Conservation (phyloP, 2,888 invertebrate species). For the Anthrax anthrax region DNA sequence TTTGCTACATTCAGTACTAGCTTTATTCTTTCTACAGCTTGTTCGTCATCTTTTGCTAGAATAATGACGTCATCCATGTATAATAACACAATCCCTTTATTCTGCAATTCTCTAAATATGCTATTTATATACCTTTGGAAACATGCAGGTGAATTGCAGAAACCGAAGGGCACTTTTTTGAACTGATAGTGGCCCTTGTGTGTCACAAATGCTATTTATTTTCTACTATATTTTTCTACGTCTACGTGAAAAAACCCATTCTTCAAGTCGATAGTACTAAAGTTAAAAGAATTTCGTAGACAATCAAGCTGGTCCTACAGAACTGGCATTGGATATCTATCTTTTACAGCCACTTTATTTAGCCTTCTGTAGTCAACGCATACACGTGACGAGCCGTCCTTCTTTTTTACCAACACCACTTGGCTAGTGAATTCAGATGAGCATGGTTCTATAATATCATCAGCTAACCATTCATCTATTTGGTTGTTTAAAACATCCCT, state of each 20-base stretch:
- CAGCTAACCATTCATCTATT: no score
- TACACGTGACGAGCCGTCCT: neutral
- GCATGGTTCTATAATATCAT: no score
- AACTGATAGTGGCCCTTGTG: slow-evolving; percentile 12
- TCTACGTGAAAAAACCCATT: no score
- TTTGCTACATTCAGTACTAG: neutral
- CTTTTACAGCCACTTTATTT: no score
- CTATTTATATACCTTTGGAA: no score
- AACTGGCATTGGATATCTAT: no score
- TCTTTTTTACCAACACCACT: no score
- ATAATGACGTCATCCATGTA: slow-evolving; percentile 4
- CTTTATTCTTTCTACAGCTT: neutral
- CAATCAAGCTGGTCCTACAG: neutral
- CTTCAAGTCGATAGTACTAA: neutral
- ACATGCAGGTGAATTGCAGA: slow-evolving; percentile 22
- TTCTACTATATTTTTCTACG: no score
- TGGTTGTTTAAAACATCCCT: no score
- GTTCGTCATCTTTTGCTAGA: neutral
- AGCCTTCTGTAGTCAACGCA: neutral
- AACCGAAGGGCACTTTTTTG: slow-evolving; percentile 24
- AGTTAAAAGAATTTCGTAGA: neutral
- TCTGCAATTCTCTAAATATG: neutral
- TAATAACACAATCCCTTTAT: neutral
- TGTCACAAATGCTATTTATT: neutral
- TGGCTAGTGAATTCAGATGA: no score